Percentiles rank a stretch among this genome's conserved stretches.
Evolutionary conservation across 2,888 invertebrate species (phyloP).

Genomic region (Rotaria macrura): DNA sequence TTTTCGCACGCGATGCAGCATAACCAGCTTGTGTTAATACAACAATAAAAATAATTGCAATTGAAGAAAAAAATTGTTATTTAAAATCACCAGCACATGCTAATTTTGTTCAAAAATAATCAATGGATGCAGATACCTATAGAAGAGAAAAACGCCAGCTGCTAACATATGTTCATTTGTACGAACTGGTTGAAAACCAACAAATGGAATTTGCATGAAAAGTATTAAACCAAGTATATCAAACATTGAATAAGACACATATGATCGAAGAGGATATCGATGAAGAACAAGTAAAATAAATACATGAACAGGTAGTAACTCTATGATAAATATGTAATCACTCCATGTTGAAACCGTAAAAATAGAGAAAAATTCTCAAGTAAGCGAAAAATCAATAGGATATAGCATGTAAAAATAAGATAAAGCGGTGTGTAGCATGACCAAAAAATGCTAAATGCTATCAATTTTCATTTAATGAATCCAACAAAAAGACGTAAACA

Average conservation of each 20-base stretch:
- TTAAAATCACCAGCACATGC: constrained; percentile 74
- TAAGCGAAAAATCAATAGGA: constrained; percentile 41
- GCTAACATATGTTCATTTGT: constrained; percentile 99
- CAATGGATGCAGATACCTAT: constrained; percentile 42
- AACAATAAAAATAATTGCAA: constrained; percentile 71
- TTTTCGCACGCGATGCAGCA: constrained; percentile 88
- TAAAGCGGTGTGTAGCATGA: constrained; percentile 76
- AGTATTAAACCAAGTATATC: constrained; percentile 84
- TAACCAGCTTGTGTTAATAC: constrained; percentile 75
- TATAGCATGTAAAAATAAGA: constrained; percentile 99
- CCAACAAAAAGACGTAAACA: constrained; percentile 96
- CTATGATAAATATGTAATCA: constrained; percentile 97
- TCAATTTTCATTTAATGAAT: constrained; percentile 77
- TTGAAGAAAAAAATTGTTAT: constrained; percentile 63
- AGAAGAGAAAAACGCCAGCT: constrained; percentile 56
- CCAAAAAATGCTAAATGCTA: constrained; percentile 93
- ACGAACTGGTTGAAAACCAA: constrained; percentile 91
- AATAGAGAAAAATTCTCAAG: no score
- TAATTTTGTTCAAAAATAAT: constrained; percentile 73
- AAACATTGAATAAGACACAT: constrained; percentile 87
- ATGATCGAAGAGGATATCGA: constrained; percentile 75
- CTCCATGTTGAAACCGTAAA: constrained; percentile 90
- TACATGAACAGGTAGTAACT: constrained; percentile 92
- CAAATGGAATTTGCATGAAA: constrained; percentile 76
- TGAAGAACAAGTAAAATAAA: constrained; percentile 82